Conservation (phyloP, 2,113 vertebrate genomes). For the Zosterops borbonicus region DNA sequence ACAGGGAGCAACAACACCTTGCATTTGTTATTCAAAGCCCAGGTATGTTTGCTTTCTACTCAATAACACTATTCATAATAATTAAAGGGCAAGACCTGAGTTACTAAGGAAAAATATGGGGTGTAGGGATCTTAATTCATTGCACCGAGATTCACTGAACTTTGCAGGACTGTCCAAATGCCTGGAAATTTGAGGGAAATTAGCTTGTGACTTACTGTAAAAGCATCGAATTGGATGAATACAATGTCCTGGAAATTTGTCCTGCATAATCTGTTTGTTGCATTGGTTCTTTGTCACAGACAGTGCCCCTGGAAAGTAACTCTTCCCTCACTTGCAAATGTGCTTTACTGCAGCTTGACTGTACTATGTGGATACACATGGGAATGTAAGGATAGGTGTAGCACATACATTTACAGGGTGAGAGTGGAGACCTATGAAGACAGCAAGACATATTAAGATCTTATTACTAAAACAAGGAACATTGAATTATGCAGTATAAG, state of each 20-base stretch:
- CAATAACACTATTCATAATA: background rate
- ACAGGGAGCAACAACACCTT: background rate
- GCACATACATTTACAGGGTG: background rate
- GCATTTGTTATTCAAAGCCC: background rate
- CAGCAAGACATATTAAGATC: background rate
- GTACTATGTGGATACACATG: background rate
- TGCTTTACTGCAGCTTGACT: background rate
- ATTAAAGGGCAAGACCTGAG: background rate
- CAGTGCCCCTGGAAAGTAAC: background rate
- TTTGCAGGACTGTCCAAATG: background rate
- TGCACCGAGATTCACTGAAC: background rate
- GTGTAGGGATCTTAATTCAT: background rate
- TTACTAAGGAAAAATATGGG: background rate
- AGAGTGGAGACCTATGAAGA: background rate
- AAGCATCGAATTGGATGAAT: background rate
- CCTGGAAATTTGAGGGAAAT: background rate
- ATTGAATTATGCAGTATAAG: background rate
- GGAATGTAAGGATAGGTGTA: background rate
- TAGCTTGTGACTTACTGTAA: background rate
- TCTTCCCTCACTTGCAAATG: background rate
- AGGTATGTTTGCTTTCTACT: background rate
- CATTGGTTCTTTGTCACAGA: background rate
- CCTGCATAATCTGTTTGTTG: background rate
- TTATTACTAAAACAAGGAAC: background rate
- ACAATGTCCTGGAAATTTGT: background rate